Base-by-base conservation (phyloP, 2,888 invertebrate species). In the Ormyrus thymus region DNA sequence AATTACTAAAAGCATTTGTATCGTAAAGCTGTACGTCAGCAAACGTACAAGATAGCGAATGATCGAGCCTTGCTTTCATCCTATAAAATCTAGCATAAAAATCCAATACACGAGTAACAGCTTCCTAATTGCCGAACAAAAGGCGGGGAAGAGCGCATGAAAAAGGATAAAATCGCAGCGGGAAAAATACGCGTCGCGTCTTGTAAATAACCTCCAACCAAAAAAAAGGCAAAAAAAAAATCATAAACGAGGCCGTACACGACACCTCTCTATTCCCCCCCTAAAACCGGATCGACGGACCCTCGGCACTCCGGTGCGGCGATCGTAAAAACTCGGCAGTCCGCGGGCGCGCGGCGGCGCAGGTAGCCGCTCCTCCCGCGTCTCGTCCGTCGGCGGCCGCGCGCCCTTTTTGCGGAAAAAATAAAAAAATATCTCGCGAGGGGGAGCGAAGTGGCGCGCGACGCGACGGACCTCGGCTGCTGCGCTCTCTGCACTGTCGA, bases 261-360 rank as follows among this genome's bases (percentile, higher is more conserved):
- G 73, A 65, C 65, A 73, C 48, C 56, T 72, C 61, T 65, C 56
- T 46, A 13, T 65, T 50, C 15, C 10, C 8, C 3, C 6, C 6
- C 15, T 8, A 5, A 50, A 56, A 13, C 53, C 45, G 58, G 58
- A 70, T 70, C 45, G 70, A 70, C 51, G 43, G 11, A 46, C 29
- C 2, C 55, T 65, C 29, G 10, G 13, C 50, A 10, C 48, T 13
- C n/a, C 58, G 10, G 61, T 46, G 56, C 45, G 45, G 45, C 51
- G 51, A 46, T 65, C 70, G 62, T 76, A 76, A 76, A 76, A 76
- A 51, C 45, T 58, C 55, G 7, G 13, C 0, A 4, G 29, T 29
- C 29, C 29, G 29, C 29, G 29, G 3, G 29, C n/a, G n/a, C n/a
- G 29, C 29, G 29, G 29, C 29, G 29, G 29, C 4, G 29, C 29